phyloP scores from a whole-genome alignment of 2,888 invertebrate genomes.

The Ormyrus thymus region DNA sequence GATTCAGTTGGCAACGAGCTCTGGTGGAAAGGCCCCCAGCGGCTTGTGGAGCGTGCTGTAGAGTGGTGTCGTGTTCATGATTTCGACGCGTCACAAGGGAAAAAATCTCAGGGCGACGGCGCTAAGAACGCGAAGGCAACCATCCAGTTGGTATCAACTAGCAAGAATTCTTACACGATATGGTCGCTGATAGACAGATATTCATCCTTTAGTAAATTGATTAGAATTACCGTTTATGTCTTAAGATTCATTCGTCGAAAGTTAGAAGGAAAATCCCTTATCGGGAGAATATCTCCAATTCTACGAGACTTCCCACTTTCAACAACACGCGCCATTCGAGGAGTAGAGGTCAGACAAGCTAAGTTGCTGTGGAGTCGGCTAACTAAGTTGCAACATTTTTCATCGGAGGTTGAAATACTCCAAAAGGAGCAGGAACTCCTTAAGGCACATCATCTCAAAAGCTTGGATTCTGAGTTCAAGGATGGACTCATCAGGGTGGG shows the following conservation, averaged over 20 bases:
- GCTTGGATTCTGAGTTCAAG: not conserved
- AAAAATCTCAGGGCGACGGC: too few species aligned
- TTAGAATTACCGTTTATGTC: not conserved
- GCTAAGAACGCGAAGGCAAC: not conserved
- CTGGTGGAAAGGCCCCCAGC: not conserved
- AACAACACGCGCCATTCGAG: not conserved
- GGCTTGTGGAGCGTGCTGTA: not conserved
- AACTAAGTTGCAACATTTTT: not conserved
- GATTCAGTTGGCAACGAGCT: not conserved
- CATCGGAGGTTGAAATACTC: not conserved
- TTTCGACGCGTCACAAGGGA: not conserved
- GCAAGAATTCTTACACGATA: not conserved
- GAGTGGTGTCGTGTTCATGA: not conserved
- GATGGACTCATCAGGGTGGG: slow-evolving; percentile 51
- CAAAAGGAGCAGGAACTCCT: not conserved
- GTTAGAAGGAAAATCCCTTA: too few species aligned
- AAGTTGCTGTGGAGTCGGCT: not conserved
- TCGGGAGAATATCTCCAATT: too few species aligned
- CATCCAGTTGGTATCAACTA: too few species aligned
- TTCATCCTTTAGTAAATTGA: not conserved
- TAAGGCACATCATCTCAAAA: not conserved
- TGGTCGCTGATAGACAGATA: not conserved
- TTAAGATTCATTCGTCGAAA: too few species aligned
- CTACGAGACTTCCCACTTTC: too few species aligned
- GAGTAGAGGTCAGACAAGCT: not conserved